These are phyloP conservation scores for Lordiphosa fenestrarum DNA, from an alignment of 2,888 invertebrate genomes.

Conservation along the genomic window DNA sequence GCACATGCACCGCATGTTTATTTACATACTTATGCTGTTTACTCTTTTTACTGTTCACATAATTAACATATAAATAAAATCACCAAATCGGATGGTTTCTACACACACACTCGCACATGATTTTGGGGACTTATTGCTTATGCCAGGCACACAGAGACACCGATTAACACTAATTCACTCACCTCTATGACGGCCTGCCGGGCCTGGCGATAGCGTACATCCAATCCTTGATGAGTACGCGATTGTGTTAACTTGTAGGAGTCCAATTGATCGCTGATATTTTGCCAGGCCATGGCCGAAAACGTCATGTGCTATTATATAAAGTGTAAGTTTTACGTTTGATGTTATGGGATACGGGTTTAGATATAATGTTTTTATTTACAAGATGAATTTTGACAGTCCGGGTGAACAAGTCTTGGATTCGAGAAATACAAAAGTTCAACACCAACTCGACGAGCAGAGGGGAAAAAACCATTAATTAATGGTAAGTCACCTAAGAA, in stretches of 20 bases:
- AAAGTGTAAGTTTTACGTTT: too few relatives aligned
- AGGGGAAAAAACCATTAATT: too few relatives aligned
- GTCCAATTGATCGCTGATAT: not conserved
- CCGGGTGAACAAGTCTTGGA: too few relatives aligned
- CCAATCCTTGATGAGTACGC: constrained; percentile 1
- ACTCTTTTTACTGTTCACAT: constrained; percentile 4
- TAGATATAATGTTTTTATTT: too few relatives aligned
- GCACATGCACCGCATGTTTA: constrained; percentile 10
- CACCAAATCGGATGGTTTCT: too few relatives aligned
- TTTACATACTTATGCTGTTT: not conserved
- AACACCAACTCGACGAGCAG: too few relatives aligned
- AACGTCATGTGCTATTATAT: too few relatives aligned
- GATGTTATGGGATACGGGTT: too few relatives aligned
- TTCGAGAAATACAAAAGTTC: too few relatives aligned
- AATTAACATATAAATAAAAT: constrained; percentile 7
- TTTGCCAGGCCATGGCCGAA: too few relatives aligned
- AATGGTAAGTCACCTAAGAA: too few relatives aligned
- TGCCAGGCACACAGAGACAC: constrained; percentile 4
- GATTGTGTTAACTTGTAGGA: not conserved
- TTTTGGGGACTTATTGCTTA: not conserved
- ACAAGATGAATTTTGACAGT: too few relatives aligned
- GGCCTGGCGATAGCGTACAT: constrained; percentile 21
- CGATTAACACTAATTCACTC: constrained; percentile 22
- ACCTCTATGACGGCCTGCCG: constrained; percentile 36
- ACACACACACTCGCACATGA: not conserved